phyloP scores from a whole-genome alignment of 2,113 vertebrate species.

The Paradisaea rubra region DNA sequence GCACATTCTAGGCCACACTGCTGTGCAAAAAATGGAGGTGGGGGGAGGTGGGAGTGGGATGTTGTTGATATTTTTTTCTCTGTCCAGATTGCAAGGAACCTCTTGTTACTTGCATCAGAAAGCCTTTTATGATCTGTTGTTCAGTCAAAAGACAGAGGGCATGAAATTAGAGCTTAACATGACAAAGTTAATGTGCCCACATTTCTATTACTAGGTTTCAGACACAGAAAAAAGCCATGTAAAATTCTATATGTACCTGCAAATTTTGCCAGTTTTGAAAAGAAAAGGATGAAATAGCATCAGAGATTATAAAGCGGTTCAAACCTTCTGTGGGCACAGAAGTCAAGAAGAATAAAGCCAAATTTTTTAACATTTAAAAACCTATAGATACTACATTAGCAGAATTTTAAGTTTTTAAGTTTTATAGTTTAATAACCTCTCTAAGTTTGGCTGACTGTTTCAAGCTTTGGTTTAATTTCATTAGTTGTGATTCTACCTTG shows the following conservation, averaged over 20 bases:
- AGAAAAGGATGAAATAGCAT: neutral
- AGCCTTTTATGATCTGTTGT: constrained; percentile 1
- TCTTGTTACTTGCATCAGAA: constrained; percentile 7
- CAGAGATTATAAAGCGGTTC: neutral
- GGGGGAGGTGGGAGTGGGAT: accelerated
- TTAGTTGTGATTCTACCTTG: neutral
- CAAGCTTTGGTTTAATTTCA: neutral
- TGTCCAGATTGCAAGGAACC: neutral
- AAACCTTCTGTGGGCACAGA: neutral
- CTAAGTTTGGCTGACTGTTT: neutral
- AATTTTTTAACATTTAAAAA: neutral
- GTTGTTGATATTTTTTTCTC: neutral
- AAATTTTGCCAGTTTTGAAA: neutral
- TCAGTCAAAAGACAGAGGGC: neutral
- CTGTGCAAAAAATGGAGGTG: neutral
- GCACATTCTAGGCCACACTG: neutral
- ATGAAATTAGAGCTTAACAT: constrained; percentile 33
- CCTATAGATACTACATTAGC: neutral
- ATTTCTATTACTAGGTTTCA: constrained; percentile 36
- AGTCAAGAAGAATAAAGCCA: neutral
- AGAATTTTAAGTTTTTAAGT: neutral
- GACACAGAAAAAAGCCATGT: neutral
- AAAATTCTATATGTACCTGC: neutral
- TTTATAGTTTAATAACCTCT: neutral
- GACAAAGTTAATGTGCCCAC: neutral